These are phyloP conservation scores for Heliconius hewitsoni DNA, from an alignment of 1,140 invertebrate genomes.

Conservation along the genomic window DNA sequence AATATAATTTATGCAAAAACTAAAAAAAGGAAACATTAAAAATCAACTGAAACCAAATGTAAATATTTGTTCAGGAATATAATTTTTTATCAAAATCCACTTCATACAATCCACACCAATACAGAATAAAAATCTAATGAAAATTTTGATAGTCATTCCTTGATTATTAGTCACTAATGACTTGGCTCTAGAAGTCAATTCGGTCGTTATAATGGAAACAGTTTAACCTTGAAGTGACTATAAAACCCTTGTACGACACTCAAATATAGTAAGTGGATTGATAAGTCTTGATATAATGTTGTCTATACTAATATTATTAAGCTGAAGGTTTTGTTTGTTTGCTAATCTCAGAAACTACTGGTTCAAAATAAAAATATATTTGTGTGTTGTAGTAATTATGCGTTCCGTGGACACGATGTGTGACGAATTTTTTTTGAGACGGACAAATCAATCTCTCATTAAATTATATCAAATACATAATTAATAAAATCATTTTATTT, in stretches of 20 bases:
- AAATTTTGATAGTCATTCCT: conserved; percentile 39
- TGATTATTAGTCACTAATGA: conserved; percentile 46
- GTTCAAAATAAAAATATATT: no score
- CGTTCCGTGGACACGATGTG: no score
- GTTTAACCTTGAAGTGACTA: conserved; percentile 60
- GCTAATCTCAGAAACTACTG: no score
- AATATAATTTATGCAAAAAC: no score
- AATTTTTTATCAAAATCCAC: background rate
- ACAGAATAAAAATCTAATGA: conserved; percentile 29
- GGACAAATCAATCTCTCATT: no score
- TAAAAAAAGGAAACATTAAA: no score
- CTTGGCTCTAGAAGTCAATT: conserved; percentile 48
- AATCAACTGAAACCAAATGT: no score
- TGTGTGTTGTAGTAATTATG: no score
- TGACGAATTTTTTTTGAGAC: no score
- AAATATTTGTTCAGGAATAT: background rate
- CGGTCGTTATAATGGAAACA: conserved; percentile 50
- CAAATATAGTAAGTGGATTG: conserved; percentile 46
- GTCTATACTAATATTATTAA: background rate
- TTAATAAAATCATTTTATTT: no score
- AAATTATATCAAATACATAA: no score
- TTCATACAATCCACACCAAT: background rate
- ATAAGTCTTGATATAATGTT: conserved; percentile 44
- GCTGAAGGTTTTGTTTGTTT: no score
- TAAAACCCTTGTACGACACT: conserved; percentile 61